Evolutionary conservation across 1,140 invertebrate species (phyloP), one percentile per base, ranked within the genome.

Genomic region (Calycopis cecrops): DNA sequence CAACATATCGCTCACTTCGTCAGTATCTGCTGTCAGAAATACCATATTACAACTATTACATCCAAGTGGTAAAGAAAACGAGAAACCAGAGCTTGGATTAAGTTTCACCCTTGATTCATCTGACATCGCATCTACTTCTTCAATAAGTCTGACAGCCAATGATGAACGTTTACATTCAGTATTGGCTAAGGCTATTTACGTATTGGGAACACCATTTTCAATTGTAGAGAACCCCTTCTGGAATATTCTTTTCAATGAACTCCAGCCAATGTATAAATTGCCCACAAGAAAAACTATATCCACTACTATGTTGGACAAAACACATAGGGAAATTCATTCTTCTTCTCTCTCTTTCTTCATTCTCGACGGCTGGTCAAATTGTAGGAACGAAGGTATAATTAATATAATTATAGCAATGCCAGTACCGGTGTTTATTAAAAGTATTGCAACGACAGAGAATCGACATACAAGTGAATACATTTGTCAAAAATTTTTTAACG

Each of bases 161-260:
- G 40, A 52, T 18, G 10, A 52, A 52, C 17, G 16, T 51, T 51
- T 35, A 35, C 17, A 55, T 21, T 11, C 48, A 34, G 33, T 55
- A 18, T 57, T 58, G 17, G 40, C 62, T 33, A 65, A 65, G 33
- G 59, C 63, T 14, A 59, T 65, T 53, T 59, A 55, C 56, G 59
- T 61, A 44, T 52, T 52, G 4, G 56, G 59, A 35, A 37, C 59
- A 37, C 63, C 63, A 14, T 37, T 61, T 1, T 65, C 56, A 1
- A 56, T 65, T 3, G 58, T 64, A 51, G 57, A 60, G 53, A 59
- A 65, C 54, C 59, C 63, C 16, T 50, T 61, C n/a, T 62, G 63
- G 63, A 16, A 51, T 57, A 4, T 9, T 51, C 53, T 65, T 55
- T 65, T 65, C 55, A 11, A 62, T 28, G 50, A 59, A n/a, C 4